Percentiles rank a stretch among this genome's conserved stretches.
phyloP scores from a whole-genome alignment of 2,113 vertebrate genomes.

The Hepsetus odoe region DNA sequence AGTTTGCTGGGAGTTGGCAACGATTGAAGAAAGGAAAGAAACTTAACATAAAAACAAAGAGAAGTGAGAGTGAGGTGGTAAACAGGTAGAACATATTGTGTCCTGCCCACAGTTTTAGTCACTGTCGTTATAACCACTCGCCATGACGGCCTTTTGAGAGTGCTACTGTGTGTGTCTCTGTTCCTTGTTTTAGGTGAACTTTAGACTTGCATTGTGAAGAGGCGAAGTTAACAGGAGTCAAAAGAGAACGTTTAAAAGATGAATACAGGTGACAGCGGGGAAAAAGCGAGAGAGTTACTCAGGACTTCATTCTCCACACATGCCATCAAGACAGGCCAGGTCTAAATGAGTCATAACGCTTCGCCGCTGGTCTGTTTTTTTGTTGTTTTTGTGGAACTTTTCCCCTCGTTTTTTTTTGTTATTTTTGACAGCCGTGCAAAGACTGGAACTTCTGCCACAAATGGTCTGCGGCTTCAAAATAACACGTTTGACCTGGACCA shows the following conservation, averaged over 20 bases:
- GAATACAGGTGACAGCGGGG: background rate
- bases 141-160: background rate
- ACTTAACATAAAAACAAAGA: no score
- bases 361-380: background rate
- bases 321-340: background rate
- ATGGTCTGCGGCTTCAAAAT: conserved; percentile 23
- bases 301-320: no score
- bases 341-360: conserved; percentile 46
- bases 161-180: background rate
- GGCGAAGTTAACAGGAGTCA: background rate
- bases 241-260: background rate
- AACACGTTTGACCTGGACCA: background rate
- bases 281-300: conserved; percentile 13
- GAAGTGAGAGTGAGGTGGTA: background rate
- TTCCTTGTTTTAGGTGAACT: background rate
- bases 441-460: conserved; percentile 37
- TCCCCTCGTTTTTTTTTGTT: background rate
- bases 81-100: background rate
- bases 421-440: background rate
- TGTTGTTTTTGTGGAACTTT: background rate
- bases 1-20: no score
- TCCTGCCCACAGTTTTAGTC: background rate
- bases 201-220: background rate
- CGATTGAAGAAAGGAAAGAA: no score
- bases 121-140: background rate